These are phyloP conservation scores for Corythoichthys intestinalis DNA, from an alignment of 2,113 vertebrate species.

Conservation along the genomic window DNA sequence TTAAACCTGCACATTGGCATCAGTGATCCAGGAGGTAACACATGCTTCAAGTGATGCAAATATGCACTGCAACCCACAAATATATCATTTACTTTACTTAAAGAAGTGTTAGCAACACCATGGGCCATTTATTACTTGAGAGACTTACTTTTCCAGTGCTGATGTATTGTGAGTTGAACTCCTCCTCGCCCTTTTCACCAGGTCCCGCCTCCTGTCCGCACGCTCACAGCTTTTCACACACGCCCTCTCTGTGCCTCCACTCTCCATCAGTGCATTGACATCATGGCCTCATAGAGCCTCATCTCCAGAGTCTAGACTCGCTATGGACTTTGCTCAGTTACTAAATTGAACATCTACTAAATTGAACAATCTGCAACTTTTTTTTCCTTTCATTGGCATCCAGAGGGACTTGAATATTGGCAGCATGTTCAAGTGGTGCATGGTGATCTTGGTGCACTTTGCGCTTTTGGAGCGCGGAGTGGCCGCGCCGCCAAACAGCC, in stretches of 20 bases:
- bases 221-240: slow-evolving; percentile 22
- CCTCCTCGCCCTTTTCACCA: slow-evolving; percentile 30
- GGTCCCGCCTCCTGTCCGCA: slow-evolving; percentile 46
- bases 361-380: slow-evolving; percentile 10
- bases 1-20: background rate
- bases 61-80: background rate
- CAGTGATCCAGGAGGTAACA: background rate
- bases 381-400: background rate
- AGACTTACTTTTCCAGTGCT: background rate
- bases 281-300: slow-evolving; percentile 6
- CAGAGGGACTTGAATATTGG: background rate
- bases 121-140: background rate
- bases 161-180: slow-evolving; percentile 18
- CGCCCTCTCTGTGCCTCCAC: background rate
- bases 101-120: background rate
- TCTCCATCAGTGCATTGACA: slow-evolving; percentile 15
- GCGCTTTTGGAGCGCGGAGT: slow-evolving; percentile 25
- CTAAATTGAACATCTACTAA: slow-evolving; percentile 7
- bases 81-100: background rate
- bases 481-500: slow-evolving; percentile 40
- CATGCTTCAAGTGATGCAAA: background rate
- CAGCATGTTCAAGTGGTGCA: slow-evolving; percentile 45
- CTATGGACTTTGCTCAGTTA: slow-evolving; percentile 5
- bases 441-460: slow-evolving; percentile 42
- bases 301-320: slow-evolving; percentile 3